Conservation (phyloP, 2,888 invertebrate species). For the Clanis bilineata region DNA sequence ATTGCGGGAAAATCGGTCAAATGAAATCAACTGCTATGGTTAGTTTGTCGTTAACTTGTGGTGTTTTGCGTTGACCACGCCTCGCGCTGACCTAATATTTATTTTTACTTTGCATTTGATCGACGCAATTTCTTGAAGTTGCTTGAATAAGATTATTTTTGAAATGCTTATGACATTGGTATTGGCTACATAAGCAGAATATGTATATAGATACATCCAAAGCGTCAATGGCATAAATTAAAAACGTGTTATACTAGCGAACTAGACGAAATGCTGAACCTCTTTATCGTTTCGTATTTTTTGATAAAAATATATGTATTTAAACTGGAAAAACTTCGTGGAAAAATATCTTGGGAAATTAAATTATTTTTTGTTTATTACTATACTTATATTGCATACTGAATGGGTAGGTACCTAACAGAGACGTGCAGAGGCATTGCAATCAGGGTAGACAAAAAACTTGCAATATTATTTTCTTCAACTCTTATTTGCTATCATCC, state of each 20-base stretch:
- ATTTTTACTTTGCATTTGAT: conserved; percentile 38
- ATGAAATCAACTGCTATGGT: background rate
- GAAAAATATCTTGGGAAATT: too few species aligned
- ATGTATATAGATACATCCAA: background rate
- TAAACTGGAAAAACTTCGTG: too few species aligned
- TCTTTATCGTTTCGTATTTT: too few species aligned
- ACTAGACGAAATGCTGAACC: background rate
- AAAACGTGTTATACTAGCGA: background rate
- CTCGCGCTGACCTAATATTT: conserved; percentile 19
- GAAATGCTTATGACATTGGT: background rate
- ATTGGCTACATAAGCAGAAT: background rate
- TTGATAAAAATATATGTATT: too few species aligned
- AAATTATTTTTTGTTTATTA: too few species aligned
- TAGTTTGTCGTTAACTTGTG: conserved; percentile 4
- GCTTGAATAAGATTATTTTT: background rate
- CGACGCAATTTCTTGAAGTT: conserved; percentile 23
- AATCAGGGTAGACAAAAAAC: too few species aligned
- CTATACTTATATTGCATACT: too few species aligned
- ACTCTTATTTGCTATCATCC: too few species aligned
- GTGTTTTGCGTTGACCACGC: background rate
- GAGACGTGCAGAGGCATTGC: too few species aligned
- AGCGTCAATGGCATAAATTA: background rate
- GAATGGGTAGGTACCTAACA: too few species aligned
- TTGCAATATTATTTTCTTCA: too few species aligned
- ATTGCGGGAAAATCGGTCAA: background rate